These are phyloP conservation scores for Empidonax alnorum DNA, from an alignment of 2,113 vertebrate genomes.

Conservation along the genomic window DNA sequence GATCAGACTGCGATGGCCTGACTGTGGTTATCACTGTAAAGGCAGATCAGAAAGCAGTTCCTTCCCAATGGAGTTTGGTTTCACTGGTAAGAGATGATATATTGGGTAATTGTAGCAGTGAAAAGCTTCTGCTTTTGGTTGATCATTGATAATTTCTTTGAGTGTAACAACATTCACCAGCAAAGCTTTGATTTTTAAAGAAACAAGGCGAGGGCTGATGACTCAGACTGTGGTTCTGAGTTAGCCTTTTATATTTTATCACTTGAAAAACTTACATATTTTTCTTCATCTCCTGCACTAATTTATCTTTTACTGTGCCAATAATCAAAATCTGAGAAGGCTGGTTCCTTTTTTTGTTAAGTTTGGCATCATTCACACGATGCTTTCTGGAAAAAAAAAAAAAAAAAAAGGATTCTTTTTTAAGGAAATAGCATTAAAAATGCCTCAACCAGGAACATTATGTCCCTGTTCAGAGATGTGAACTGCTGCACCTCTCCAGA, in stretches of 20 bases:
- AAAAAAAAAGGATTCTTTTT: background rate
- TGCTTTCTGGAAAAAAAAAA: background rate
- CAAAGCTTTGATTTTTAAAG: background rate
- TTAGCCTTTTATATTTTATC: background rate
- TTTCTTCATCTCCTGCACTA: background rate
- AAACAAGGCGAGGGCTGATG: background rate
- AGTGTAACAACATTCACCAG: fast-evolving
- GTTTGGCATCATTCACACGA: background rate
- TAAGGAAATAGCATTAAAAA: background rate
- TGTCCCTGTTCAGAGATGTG: background rate
- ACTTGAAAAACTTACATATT: background rate
- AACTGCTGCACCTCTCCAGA: background rate
- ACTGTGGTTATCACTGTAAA: background rate
- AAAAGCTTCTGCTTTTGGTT: background rate
- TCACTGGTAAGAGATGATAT: background rate
- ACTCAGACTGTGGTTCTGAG: background rate
- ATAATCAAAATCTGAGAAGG: background rate
- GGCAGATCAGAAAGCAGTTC: background rate
- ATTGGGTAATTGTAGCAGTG: background rate
- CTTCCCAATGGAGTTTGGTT: background rate
- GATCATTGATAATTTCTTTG: background rate
- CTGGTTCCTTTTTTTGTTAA: background rate
- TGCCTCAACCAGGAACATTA: background rate
- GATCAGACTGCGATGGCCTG: background rate
- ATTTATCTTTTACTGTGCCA: background rate